Conservation (phyloP, 2,888 invertebrate genomes). For the Melolontha melolontha region DNA sequence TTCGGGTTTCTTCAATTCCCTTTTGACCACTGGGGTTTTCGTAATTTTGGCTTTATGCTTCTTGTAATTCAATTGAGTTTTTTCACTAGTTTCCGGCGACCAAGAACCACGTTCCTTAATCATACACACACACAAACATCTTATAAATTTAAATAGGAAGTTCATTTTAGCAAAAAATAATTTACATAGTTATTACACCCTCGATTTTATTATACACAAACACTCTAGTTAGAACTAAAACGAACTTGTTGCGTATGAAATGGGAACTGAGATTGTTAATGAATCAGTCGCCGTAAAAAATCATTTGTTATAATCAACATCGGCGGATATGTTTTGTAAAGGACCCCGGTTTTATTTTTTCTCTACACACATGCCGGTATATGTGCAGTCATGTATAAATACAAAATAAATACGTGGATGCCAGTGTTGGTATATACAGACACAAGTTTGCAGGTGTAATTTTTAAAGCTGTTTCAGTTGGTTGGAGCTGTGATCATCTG, state of each 20-base stretch:
- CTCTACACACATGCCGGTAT: conserved; percentile 2
- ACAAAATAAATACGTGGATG: conserved; percentile 22
- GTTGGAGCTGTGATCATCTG: too few species aligned
- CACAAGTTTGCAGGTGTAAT: conserved; percentile 1
- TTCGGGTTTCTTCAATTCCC: conserved; percentile 55
- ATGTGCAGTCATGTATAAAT: conserved; percentile 42
- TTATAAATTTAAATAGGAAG: conserved; percentile 51
- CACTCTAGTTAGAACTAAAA: not conserved
- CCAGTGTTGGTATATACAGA: conserved; percentile 5
- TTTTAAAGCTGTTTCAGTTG: not conserved
- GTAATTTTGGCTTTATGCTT: conserved; percentile 47
- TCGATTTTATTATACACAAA: too few species aligned
- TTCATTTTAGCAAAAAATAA: conserved; percentile 45
- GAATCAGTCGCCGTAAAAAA: conserved; percentile 42
- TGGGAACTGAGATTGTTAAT: conserved; percentile 33
- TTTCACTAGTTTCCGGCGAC: conserved; percentile 53
- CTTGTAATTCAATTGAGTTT: conserved; percentile 34
- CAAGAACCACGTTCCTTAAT: conserved; percentile 60
- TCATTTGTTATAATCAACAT: conserved; percentile 43
- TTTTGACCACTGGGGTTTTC: conserved; percentile 42
- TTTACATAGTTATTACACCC: conserved; percentile 7
- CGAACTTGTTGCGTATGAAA: conserved; percentile 33
- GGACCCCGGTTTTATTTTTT: conserved; percentile 37
- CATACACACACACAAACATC: conserved; percentile 60
- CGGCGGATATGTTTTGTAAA: conserved; percentile 49